A percentile compares a stretch with the other conserved stretches of the same genome.
These are phyloP conservation scores for Varanus komodoensis DNA, from an alignment of 2,113 vertebrate genomes.

Conservation along the genomic window DNA sequence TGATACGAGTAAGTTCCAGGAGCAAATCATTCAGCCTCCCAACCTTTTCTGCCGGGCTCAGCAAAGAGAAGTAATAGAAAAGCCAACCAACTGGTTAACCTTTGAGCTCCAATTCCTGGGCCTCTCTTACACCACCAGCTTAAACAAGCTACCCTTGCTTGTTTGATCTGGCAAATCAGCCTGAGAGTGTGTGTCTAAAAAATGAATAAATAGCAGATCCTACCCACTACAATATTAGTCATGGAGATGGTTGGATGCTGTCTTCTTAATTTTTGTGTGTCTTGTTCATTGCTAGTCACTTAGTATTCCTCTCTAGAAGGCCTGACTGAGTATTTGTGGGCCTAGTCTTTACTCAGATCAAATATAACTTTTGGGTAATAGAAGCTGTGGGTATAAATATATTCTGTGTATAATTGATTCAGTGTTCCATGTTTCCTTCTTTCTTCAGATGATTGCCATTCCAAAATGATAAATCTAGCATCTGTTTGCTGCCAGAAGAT, in stretches of 20 bases:
- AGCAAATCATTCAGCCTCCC: no score
- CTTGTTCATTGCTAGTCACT: neutral
- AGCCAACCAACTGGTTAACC: no score
- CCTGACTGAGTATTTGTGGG: neutral
- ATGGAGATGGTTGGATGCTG: neutral
- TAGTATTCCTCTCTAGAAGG: neutral
- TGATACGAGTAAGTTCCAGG: no score
- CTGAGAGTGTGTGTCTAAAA: neutral
- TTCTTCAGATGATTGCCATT: conserved; percentile 80
- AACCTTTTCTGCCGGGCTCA: no score
- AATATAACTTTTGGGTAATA: neutral
- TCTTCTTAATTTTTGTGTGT: neutral
- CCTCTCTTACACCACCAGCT: no score
- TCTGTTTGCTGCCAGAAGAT: conserved; percentile 80
- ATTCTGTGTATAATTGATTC: conserved; percentile 25
- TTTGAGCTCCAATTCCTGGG: no score
- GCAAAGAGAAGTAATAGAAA: no score
- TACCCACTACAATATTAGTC: neutral
- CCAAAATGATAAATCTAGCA: conserved; percentile 76
- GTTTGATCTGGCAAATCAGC: no score
- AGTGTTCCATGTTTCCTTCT: conserved; percentile 45
- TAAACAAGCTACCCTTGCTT: no score
- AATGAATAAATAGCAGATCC: no score
- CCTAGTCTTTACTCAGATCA: neutral
- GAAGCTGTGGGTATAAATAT: no score